Evolutionary conservation across 2,888 invertebrate genomes (phyloP).

Genomic region (Blastobasis adustella): DNA sequence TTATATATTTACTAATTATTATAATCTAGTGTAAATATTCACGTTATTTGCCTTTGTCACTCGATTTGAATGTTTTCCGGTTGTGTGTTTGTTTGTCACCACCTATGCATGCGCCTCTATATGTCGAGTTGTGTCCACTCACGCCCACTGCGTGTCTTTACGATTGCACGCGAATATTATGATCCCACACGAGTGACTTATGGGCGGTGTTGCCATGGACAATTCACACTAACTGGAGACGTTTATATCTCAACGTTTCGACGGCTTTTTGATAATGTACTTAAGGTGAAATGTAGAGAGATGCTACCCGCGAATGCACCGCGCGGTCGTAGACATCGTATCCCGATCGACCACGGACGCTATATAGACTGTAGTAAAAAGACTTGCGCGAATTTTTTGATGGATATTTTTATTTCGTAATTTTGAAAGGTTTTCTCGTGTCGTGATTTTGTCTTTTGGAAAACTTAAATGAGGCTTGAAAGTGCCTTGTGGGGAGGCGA

Average conservation of each 20-base stretch:
- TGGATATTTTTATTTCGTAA: conserved; percentile 46
- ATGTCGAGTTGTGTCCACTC: too few species aligned
- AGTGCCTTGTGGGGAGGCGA: conserved; percentile 58
- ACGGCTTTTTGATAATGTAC: conserved; percentile 18
- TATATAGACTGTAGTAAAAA: conserved; percentile 67
- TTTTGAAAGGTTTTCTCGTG: conserved; percentile 62
- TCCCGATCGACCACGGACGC: conserved; percentile 65
- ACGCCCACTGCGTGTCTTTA: too few species aligned
- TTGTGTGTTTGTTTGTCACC: too few species aligned
- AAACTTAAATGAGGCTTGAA: conserved; percentile 52
- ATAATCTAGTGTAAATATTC: conserved; percentile 42
- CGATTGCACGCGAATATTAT: too few species aligned
- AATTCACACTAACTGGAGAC: background rate
- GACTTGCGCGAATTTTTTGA: conserved; percentile 70
- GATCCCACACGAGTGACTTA: too few species aligned
- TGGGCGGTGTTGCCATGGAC: too few species aligned
- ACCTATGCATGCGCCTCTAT: too few species aligned
- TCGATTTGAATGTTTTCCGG: conserved; percentile 1
- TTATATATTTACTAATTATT: conserved; percentile 42
- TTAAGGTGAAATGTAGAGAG: conserved; percentile 9
- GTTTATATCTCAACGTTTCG: conserved; percentile 13
- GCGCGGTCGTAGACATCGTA: conserved; percentile 35
- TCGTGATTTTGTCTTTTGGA: conserved; percentile 50
- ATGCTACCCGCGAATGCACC: background rate
- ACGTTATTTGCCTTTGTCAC: conserved; percentile 33